Conservation (phyloP, 2,797 vertebrate species). For the Austrolebias charrua region DNA sequence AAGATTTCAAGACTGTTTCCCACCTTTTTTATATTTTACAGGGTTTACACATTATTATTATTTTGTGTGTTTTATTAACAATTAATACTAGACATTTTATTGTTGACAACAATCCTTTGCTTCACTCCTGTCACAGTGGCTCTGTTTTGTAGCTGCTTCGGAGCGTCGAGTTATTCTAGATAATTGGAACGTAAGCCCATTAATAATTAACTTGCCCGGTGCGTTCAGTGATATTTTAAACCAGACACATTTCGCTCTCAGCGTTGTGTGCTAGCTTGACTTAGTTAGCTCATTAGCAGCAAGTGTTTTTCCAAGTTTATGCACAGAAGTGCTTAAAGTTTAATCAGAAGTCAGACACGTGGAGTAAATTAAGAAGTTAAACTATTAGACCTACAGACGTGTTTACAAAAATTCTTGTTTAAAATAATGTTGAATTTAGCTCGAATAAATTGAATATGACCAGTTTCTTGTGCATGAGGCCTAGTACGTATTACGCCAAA, state of each 20-base stretch:
- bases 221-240: slow-evolving; percentile 3
- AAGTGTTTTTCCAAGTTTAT: neutral
- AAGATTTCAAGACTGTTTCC: too few relatives aligned
- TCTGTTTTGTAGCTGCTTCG: slow-evolving; percentile 7
- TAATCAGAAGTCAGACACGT: neutral
- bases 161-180: slow-evolving; percentile 6
- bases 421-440: too few relatives aligned
- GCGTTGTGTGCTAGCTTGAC: neutral
- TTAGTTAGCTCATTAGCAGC: slow-evolving; percentile 2
- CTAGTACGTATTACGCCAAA: too few relatives aligned
- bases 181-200: slow-evolving; percentile 16
- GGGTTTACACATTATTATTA: too few relatives aligned
- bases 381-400: neutral
- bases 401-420: too few relatives aligned
- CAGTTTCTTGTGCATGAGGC: too few relatives aligned
- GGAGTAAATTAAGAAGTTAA: neutral
- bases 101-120: slow-evolving; percentile 6
- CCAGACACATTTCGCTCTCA: neutral
- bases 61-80: neutral
- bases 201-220: slow-evolving; percentile 16
- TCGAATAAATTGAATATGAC: too few relatives aligned
- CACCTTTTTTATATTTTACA: neutral
- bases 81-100: neutral
- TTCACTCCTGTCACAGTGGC: slow-evolving; percentile 1
- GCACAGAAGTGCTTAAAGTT: neutral